These are phyloP conservation scores for Tetragnatha montana DNA, from an alignment of 2,888 invertebrate species.

Conservation along the genomic window DNA sequence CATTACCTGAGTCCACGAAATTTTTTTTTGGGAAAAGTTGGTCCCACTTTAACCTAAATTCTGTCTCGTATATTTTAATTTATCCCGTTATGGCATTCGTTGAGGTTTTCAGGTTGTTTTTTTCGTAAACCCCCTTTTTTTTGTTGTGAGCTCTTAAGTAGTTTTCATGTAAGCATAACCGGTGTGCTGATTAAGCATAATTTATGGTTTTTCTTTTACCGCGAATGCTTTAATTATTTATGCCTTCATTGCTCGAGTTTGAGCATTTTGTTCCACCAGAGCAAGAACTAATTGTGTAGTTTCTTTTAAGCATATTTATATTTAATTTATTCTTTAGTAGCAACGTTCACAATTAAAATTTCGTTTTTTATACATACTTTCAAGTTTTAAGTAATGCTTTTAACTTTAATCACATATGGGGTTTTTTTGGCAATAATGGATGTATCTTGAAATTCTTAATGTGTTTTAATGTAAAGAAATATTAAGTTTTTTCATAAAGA, in stretches of 20 bases:
- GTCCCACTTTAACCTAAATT: conserved; percentile 31
- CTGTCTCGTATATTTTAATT: conserved; percentile 64
- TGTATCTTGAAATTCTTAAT: no score
- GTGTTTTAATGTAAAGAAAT: no score
- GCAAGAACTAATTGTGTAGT: neutral
- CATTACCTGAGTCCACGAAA: conserved; percentile 29
- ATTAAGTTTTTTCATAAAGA: no score
- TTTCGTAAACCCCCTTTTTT: no score
- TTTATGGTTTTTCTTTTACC: conserved; percentile 41
- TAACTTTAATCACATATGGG: neutral
- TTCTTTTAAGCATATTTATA: neutral
- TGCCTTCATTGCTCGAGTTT: conserved; percentile 16
- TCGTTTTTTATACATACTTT: neutral
- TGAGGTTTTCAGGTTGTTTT: conserved; percentile 25
- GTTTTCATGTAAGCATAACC: conserved; percentile 16
- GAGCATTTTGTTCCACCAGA: neutral
- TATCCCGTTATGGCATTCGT: conserved; percentile 51
- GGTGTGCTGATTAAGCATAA: conserved; percentile 49
- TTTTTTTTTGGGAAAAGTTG: conserved; percentile 30
- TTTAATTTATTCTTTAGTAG: neutral
- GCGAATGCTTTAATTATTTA: conserved; percentile 46
- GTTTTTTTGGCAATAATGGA: no score
- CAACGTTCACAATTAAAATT: neutral
- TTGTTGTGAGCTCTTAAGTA: neutral
- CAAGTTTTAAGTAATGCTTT: neutral